These are phyloP conservation scores for Apamea anceps DNA, from an alignment of 2,888 invertebrate genomes.

Conservation along the genomic window DNA sequence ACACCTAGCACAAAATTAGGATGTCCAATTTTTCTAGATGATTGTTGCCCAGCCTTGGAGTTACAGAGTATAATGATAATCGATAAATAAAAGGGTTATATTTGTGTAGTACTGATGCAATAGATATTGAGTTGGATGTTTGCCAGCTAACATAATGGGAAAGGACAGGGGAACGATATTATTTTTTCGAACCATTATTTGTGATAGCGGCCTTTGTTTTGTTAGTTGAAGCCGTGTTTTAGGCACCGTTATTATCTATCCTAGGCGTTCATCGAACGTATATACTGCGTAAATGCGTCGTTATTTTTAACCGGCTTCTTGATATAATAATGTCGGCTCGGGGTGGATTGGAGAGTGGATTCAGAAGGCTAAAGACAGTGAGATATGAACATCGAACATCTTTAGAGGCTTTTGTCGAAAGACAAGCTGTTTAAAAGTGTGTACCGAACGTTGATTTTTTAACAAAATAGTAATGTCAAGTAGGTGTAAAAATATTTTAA, in stretches of 20 bases:
- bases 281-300: neutral
- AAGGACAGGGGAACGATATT: constrained; percentile 10
- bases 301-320: neutral
- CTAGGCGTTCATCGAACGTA: neutral
- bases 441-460: neutral
- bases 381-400: neutral
- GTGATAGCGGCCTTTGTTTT: constrained; percentile 16
- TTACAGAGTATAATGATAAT: constrained; percentile 10
- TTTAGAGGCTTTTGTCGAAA: neutral
- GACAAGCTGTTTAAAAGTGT: neutral
- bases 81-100: constrained; percentile 33
- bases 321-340: neutral
- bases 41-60: constrained; percentile 1
- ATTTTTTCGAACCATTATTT: constrained; percentile 31
- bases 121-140: constrained; percentile 46
- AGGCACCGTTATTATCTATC: neutral
- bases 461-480: neutral
- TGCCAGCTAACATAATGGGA: constrained; percentile 46
- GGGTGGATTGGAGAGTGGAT: neutral
- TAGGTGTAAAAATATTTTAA: neutral
- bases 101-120: constrained; percentile 37
- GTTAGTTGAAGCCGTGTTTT: neutral
- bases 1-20: neutral
- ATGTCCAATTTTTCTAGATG: neutral
- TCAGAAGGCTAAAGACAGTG: neutral